These are phyloP conservation scores for Drosophila eohydei DNA, from an alignment of 2,888 invertebrate genomes.

Conservation along the genomic window DNA sequence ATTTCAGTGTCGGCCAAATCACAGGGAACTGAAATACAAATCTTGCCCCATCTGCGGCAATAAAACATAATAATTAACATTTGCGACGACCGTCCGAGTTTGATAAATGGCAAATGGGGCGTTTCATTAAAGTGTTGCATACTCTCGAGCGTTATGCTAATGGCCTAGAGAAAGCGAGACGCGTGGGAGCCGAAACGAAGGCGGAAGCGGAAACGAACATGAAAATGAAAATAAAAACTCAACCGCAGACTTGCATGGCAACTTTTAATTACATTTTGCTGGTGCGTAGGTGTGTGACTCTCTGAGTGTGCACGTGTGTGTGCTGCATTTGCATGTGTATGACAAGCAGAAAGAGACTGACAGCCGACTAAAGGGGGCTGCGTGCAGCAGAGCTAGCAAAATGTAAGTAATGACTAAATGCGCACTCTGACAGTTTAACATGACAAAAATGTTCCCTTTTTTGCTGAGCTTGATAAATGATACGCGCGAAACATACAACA, in stretches of 20 bases:
- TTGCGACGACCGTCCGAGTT: conserved; percentile 55
- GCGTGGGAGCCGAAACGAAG: conserved; percentile 23
- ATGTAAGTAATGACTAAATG: conserved; percentile 82
- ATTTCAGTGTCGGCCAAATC: conserved; percentile 66
- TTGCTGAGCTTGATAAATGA: conserved; percentile 79
- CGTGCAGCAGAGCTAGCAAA: conserved; percentile 43
- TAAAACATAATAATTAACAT: conserved; percentile 77
- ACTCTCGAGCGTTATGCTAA: conserved; percentile 72
- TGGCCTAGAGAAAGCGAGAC: conserved; percentile 39
- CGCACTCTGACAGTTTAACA: conserved; percentile 82
- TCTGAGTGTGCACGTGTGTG: conserved; percentile 10
- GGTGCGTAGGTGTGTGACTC: conserved; percentile 22
- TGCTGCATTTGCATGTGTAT: conserved; percentile 63
- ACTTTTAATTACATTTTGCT: conserved; percentile 76
- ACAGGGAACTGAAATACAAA: conserved; percentile 29
- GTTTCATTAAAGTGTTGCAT: conserved; percentile 67
- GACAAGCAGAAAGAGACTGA: conserved; percentile 51
- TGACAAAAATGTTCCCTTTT: conserved; percentile 79
- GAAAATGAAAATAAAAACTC: conserved; percentile 54
- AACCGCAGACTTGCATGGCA: conserved; percentile 74
- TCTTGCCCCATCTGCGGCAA: conserved; percentile 42
- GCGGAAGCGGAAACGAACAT: conserved; percentile 37
- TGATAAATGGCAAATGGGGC: conserved; percentile 68
- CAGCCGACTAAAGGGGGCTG: conserved; percentile 17
- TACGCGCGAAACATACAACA: conserved; percentile 49